Base-by-base conservation (phyloP, 1,140 invertebrate species). In the Lepidotrigona ventralis region DNA sequence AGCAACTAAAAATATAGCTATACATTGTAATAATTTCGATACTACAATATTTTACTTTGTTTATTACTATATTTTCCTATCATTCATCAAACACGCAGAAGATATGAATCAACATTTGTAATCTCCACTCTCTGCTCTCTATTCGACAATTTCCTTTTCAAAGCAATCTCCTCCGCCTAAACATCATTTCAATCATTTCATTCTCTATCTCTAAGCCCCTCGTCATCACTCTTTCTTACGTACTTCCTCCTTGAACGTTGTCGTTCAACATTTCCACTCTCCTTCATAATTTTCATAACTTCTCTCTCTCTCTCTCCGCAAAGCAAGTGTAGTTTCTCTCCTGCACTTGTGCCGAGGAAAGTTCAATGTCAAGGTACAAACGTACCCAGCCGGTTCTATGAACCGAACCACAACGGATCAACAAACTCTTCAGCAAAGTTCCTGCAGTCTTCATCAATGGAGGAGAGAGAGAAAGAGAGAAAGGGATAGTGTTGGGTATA, bases 401-500 rank as follows among this genome's bases (percentile, higher is more conserved):
- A 1, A 9, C 26, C 17, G 4, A 2, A 12, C 39, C 39, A 46
- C 39, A 46, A 12, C 2, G 21, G 74, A 56, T 70, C 66, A 70
- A 78, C n/a, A 63, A 11, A 77, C 12, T 2, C 14, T 0, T 0
- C 1, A n/a, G 60, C 21, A 68, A 71, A 60, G 23, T 46, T 46
- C 39, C 6, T 33, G 39, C 6, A 33, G 6, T 46, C 39, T 46
- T 46, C 39, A 46, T 46, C 39, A 46, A 46, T 46, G 39, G 39
- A 46, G 39, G 39, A 46, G 39, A 9, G 3, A 60, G 11, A 8
- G 3, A 58, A 9, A 60, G 11, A 8, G 3, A 58, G 21, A 58
- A 60, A 12, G 58, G 58, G 51, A 19, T 54, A 64, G 74, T 39
- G 74, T 86, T 74, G 51, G 63, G 74, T 64, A 78, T 76, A 80